These are phyloP conservation scores for Dolichomitus sp. DNA, from an alignment of 2,888 invertebrate genomes.

Conservation along the genomic window DNA sequence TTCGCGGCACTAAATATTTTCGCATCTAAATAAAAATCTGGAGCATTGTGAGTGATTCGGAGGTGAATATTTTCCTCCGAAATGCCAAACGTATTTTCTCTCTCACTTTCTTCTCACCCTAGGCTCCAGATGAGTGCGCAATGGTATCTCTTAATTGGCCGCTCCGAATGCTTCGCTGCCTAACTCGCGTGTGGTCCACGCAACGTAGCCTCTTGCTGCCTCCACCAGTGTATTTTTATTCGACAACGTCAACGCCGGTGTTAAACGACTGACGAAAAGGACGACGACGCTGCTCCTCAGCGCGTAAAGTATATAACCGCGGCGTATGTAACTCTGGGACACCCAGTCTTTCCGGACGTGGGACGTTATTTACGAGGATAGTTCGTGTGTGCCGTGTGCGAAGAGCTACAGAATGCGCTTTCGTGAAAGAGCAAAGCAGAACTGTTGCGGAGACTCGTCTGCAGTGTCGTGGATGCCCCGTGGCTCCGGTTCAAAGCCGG, in stretches of 20 bases:
- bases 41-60: not conserved
- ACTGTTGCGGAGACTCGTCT: conserved; percentile 42
- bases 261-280: conserved; percentile 84
- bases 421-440: conserved; percentile 26
- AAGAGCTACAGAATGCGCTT: conserved; percentile 19
- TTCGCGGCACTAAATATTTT: not conserved
- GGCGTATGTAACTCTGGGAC: conserved; percentile 38
- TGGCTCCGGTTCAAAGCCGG: conserved; percentile 57
- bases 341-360: conserved; percentile 66
- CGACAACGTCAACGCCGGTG: conserved; percentile 81
- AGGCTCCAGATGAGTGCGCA: conserved; percentile 56
- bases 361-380: conserved; percentile 79
- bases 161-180: conserved; percentile 52
- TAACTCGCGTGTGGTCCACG: conserved; percentile 80
- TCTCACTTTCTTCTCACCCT: not conserved
- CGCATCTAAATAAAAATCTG: conserved; percentile 15
- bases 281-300: conserved; percentile 73
- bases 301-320: conserved; percentile 35
- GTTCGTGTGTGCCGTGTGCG: conserved; percentile 7
- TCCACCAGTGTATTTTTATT: conserved; percentile 80
- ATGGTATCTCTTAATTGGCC: conserved; percentile 79
- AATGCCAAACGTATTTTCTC: conserved; percentile 5
- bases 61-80: not conserved
- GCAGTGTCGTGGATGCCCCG: conserved; percentile 38
- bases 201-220: not conserved